phyloP scores from a whole-genome alignment of 2,797 vertebrate species.

The Hemitrygon akajei region DNA sequence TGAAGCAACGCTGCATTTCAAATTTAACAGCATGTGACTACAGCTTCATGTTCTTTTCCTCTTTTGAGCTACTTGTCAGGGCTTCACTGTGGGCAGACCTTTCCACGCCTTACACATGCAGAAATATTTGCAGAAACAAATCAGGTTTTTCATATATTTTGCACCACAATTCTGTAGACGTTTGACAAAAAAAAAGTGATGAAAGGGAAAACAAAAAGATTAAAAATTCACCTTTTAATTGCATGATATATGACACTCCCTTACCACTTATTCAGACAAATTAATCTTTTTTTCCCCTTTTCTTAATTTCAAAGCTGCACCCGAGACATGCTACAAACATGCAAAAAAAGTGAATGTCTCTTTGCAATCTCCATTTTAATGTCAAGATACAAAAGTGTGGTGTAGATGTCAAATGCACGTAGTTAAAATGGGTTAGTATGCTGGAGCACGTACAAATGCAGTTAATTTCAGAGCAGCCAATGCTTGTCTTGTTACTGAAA shows the following conservation, averaged over 20 bases:
- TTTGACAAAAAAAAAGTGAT: conserved; percentile 29
- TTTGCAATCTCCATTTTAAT: conserved; percentile 45
- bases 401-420: background rate
- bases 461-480: conserved; percentile 30
- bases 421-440: conserved; percentile 35
- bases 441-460: conserved; percentile 5
- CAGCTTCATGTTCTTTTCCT: background rate
- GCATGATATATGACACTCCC: background rate
- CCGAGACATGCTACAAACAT: conserved; percentile 72
- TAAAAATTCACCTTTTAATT: background rate
- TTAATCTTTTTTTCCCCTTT: conserved; percentile 44
- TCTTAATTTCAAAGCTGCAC: conserved; percentile 53
- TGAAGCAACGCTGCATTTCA: background rate
- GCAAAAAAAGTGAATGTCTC: conserved; percentile 60
- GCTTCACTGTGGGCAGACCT: background rate
- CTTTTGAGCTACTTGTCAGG: background rate
- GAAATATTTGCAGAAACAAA: conserved; percentile 32
- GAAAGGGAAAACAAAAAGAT: conserved; percentile 47
- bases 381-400: background rate
- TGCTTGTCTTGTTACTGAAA: background rate
- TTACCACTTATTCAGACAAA: conserved; percentile 45
- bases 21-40: background rate
- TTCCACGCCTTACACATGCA: background rate
- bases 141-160: background rate
- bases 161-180: conserved; percentile 27